Base-by-base conservation (phyloP, 2,113 vertebrate species). In the Cyanoderma ruficeps region DNA sequence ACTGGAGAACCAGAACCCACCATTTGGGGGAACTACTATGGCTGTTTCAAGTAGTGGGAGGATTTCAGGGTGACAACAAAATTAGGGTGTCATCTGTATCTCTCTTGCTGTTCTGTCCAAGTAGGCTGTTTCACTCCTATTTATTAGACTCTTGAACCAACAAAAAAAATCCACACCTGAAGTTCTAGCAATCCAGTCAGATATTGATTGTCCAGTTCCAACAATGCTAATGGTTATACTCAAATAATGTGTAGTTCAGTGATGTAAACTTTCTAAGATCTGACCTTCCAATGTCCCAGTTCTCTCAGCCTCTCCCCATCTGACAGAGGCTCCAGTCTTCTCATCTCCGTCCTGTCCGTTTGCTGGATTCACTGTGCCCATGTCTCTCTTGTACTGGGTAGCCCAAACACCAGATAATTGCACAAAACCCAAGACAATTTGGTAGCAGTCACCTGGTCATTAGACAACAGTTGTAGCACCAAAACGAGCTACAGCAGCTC, bases 81-180 rank as follows among this genome's bases (percentile, higher is more conserved):
- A 33, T 47, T 17, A 27, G 42, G 11, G 25, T 49, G 22, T 52
- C 19, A 17, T 8, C 27, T 55, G 10, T 37, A 13, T 52, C 5
- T 61, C 50, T 53, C 44, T 74, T 61, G 50, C 24, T 22, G 10
- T 35, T 78, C n/a, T 5, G 6, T 46, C 56, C 19, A 46, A 39
- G 44, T 11, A 74, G 28, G 31, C 70, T 53, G 25, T 47, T 94
- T 81, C 21, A 27, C 16, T 87, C 74, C 20, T 42, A 8, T 52
- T 44, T 37, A 15, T 72, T 71, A 39, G 55, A 41, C 28, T 69
- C 31, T 69, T 78, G 22, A 52, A 57, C 21, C 17, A 35, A 30
- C 10, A 57, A 68, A 78, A 67, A 53, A 53, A 17, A 50, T 16
- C 59, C 1, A 0, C 9, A 39, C 11, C 10, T 2, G 1, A 42